phyloP scores from a whole-genome alignment of 1,140 invertebrate genomes.

The Schmidtea mediterranea region DNA sequence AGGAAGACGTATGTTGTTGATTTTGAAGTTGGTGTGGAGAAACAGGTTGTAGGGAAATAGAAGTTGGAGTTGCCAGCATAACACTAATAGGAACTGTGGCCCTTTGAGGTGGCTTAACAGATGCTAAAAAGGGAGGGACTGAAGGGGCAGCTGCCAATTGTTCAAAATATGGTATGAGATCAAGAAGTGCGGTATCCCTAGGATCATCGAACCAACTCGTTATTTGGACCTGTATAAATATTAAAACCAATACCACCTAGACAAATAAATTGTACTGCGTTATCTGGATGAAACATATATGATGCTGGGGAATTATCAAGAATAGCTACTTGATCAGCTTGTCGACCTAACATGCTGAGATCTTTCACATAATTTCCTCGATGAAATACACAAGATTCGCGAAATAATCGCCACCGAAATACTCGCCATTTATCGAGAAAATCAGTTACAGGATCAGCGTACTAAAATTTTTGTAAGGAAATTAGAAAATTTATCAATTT shows the following conservation, averaged over 20 bases:
- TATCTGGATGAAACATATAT: conserved; percentile 99
- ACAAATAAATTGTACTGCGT: conserved; percentile 51
- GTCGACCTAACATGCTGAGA: conserved; percentile 76
- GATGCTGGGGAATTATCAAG: conserved; percentile 97
- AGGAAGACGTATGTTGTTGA: too few relatives aligned
- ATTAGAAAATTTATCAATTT: too few relatives aligned
- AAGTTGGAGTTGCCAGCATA: too few relatives aligned
- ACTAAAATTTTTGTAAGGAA: too few relatives aligned
- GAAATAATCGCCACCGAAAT: conserved; percentile 74
- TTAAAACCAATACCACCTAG: background rate
- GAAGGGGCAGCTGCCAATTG: conserved; percentile 32
- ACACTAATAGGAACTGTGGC: too few relatives aligned
- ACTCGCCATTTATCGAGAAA: conserved; percentile 88
- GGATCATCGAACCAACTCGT: conserved; percentile 85
- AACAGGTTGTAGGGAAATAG: too few relatives aligned
- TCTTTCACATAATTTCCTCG: conserved; percentile 98
- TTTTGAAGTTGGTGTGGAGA: too few relatives aligned
- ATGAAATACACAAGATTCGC: conserved; percentile 98
- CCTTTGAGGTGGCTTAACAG: too few relatives aligned
- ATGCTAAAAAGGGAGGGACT: background rate
- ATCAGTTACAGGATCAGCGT: conserved; percentile 96
- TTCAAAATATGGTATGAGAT: conserved; percentile 72
- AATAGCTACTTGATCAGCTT: conserved; percentile 81
- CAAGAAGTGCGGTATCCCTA: conserved; percentile 62
- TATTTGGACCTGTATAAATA: conserved; percentile 46